These are phyloP conservation scores for Catharus fuscescens DNA, from an alignment of 2,113 vertebrate genomes.

Conservation along the genomic window DNA sequence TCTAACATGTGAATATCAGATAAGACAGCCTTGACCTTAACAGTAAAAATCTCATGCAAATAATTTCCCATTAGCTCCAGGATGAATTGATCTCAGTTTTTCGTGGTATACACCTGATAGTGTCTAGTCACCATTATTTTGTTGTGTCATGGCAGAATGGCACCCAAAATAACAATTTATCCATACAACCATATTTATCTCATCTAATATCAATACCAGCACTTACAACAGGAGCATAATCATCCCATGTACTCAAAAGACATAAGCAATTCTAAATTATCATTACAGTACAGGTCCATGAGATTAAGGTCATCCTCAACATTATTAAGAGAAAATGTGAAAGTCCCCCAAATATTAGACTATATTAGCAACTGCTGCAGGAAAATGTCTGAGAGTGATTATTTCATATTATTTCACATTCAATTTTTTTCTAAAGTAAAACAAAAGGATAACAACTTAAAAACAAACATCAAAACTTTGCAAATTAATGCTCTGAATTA, in stretches of 20 bases:
- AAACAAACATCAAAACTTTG: neutral
- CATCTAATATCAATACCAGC: neutral
- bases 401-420: neutral
- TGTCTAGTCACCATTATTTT: neutral
- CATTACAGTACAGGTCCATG: neutral
- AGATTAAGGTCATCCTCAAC: neutral
- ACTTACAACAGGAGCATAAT: neutral
- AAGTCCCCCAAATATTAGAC: neutral
- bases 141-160: neutral
- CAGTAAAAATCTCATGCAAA: neutral
- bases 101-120: neutral
- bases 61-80: neutral
- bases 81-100: neutral
- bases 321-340: neutral
- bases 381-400: neutral
- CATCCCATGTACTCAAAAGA: neutral
- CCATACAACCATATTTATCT: neutral
- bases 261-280: neutral
- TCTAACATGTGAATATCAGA: rapidly evolving
- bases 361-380: neutral
- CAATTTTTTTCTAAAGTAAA: neutral
- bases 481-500: slow-evolving; percentile 23
- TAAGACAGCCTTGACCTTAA: neutral
- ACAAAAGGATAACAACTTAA: neutral
- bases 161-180: neutral